phyloP scores from a whole-genome alignment of 2,888 invertebrate genomes.

The Caenorhabditis sp. region DNA sequence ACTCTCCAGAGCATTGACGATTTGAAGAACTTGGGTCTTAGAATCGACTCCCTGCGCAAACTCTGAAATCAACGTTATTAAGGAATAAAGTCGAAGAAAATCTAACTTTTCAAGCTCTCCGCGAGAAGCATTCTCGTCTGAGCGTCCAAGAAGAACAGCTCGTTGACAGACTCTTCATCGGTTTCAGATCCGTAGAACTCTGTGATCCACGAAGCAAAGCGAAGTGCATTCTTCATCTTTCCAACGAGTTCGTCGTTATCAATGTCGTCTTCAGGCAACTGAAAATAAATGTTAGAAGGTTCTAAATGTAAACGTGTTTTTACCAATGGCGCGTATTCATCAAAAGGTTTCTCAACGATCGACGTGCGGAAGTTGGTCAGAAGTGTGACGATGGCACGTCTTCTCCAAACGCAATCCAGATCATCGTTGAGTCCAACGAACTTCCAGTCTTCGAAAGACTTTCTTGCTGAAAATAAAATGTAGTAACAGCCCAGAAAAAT shows the following conservation, averaged over 20 bases:
- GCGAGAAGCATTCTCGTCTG: neutral
- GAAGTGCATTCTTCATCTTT: conserved; percentile 16
- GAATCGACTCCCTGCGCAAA: neutral
- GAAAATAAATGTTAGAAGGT: neutral
- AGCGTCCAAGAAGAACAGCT: neutral
- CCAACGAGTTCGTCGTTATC: neutral
- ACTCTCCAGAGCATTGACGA: neutral
- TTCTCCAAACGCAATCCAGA: conserved; percentile 12
- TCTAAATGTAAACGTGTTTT: neutral
- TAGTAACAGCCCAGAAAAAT: too few relatives aligned
- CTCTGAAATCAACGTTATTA: neutral
- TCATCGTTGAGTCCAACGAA: conserved; percentile 7
- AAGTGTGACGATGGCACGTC: conserved; percentile 21
- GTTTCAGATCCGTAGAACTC: conserved; percentile 1
- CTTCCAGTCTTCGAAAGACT: conserved; percentile 24
- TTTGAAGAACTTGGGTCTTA: neutral
- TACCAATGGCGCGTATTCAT: conserved; percentile 12
- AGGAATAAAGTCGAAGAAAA: neutral
- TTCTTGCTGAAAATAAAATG: conserved; percentile 15
- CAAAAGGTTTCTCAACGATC: conserved; percentile 10
- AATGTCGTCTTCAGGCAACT: conserved; percentile 2
- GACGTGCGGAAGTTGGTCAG: conserved; percentile 16
- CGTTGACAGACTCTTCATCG: neutral
- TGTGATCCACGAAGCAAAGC: conserved; percentile 20
- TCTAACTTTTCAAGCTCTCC: conserved; percentile 1